Evolutionary conservation across 2,888 invertebrate species (phyloP), one percentile per base, ranked within the genome.

Genomic region (Leucophora obtusa): DNA sequence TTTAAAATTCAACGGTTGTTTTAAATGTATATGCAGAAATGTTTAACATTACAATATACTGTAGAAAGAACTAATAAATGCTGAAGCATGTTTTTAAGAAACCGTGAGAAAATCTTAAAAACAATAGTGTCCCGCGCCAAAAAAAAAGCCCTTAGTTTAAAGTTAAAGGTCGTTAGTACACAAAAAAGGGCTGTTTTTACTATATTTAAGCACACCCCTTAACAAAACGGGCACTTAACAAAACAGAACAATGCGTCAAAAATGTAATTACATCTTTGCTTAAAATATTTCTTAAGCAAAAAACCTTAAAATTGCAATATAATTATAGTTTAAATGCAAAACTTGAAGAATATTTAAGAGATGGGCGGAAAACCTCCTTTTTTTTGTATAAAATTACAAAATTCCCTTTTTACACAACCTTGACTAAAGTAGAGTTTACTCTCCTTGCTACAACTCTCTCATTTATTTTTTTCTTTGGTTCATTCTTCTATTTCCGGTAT

Each of bases 61-160:
- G 1, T n/a, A 47, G 5, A 47, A 47, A 17, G 18, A 60, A 72
- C 62, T n/a, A n/a, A n/a, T n/a, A 71, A 69, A 72, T 51, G 50
- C 53, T 15, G 17, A 1, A 35, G 47, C 9, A 43, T 21, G 9
- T 59, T 71, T 71, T 33, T 8, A 59, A 58, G 60, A 51, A 66
- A 77, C 77, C 81, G 81, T 81, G 81, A 77, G 81, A 81, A 81
- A 70, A 70, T 81, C 35, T 65, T 21, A 7, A 10, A 28, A 71
- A 79, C 79, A 79, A 75, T 71, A 79, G 56, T 70, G 77, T 81
- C 81, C 81, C 81, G 77, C 73, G 81, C 77, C 77, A 77, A 81
- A 79, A 21, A n/a, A 53, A 73, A 81, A 69, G 59, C 15, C 38
- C 58, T 76, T 43, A 15, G 10, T 17, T 47, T 50, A 51, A n/a